Conservation (phyloP, 1,140 invertebrate species). For the Lordiphosa collinella region DNA sequence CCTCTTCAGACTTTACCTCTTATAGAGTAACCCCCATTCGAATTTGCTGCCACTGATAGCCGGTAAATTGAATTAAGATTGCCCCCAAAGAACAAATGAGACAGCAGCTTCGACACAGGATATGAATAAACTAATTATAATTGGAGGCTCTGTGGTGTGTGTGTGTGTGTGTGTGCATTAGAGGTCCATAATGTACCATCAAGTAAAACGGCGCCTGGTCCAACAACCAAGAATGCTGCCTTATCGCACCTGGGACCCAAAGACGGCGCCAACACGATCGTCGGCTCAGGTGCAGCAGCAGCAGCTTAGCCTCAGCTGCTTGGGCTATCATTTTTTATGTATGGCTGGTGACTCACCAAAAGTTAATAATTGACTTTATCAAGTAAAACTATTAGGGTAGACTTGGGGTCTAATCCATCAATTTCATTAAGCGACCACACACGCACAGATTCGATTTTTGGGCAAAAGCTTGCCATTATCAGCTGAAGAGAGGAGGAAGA, state of each 20-base stretch:
- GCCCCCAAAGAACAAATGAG: conserved; percentile 65
- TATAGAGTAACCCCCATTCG: conserved; percentile 37
- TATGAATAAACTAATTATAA: conserved; percentile 78
- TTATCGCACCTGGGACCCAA: conserved; percentile 67
- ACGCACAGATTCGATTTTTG: conserved; percentile 21
- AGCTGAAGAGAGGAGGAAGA: too few species aligned
- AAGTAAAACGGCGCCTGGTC: conserved; percentile 36
- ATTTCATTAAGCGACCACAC: conserved; percentile 42
- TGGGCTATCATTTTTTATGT: conserved; percentile 42
- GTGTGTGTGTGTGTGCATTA: conserved; percentile 28
- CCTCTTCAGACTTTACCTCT: background rate
- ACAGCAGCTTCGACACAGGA: conserved; percentile 67
- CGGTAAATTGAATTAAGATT: conserved; percentile 79
- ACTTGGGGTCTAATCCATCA: conserved; percentile 52
- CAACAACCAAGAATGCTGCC: conserved; percentile 63
- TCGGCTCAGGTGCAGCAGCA: conserved; percentile 30
- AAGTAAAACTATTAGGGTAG: conserved; percentile 29
- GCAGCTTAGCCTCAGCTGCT: conserved; percentile 33
- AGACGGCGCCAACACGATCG: conserved; percentile 55
- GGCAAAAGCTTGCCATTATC: conserved; percentile 60
- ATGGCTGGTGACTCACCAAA: conserved; percentile 56
- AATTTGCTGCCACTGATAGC: conserved; percentile 21
- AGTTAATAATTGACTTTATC: conserved; percentile 75
- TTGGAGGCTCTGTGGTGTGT: conserved; percentile 23
- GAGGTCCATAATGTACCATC: conserved; percentile 39